A percentile compares a stretch with the other conserved stretches of the same genome.
These are phyloP conservation scores for Netelia virgata DNA, from an alignment of 2,888 invertebrate genomes.

Conservation along the genomic window DNA sequence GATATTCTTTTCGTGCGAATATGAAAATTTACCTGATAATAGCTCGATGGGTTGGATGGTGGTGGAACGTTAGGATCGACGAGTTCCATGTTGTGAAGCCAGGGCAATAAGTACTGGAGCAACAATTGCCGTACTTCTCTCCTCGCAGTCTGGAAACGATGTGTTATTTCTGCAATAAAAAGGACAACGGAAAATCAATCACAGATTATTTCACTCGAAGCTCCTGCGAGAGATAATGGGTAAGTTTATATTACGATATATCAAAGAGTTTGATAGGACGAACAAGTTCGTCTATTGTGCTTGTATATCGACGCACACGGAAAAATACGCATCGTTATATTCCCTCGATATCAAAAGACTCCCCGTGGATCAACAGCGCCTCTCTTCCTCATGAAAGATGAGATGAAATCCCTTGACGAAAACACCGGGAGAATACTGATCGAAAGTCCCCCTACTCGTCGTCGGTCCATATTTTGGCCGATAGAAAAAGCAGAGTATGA, in stretches of 20 bases:
- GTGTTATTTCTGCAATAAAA: constrained; percentile 94
- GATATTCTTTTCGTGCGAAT: not conserved
- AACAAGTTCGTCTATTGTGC: not conserved
- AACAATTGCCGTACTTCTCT: constrained; percentile 96
- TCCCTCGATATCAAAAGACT: constrained; percentile 7
- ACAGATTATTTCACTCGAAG: not conserved
- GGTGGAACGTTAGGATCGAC: constrained; percentile 99
- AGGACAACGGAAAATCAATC: constrained; percentile 35
- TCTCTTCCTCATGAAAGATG: not conserved
- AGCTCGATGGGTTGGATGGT: constrained; percentile 91
- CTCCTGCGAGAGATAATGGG: not conserved
- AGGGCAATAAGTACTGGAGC: constrained; percentile 96
- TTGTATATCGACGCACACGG: not conserved
- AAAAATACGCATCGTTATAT: not conserved
- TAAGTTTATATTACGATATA: constrained; percentile 2
- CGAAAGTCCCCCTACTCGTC: not conserved
- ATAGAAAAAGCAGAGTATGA: not conserved
- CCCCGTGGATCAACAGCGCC: not conserved
- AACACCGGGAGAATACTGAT: constrained; percentile 41
- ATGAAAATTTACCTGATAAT: constrained; percentile 89
- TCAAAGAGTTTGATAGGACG: constrained; percentile 3
- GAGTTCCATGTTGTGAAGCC: constrained; percentile 99
- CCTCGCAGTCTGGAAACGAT: constrained; percentile 97
- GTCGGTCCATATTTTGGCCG: not conserved
- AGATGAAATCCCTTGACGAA: constrained; percentile 16